A percentile compares a stretch with the other conserved stretches of the same genome.
Conservation (phyloP, 2,113 vertebrate genomes). For the Alligator sinensis region DNA sequence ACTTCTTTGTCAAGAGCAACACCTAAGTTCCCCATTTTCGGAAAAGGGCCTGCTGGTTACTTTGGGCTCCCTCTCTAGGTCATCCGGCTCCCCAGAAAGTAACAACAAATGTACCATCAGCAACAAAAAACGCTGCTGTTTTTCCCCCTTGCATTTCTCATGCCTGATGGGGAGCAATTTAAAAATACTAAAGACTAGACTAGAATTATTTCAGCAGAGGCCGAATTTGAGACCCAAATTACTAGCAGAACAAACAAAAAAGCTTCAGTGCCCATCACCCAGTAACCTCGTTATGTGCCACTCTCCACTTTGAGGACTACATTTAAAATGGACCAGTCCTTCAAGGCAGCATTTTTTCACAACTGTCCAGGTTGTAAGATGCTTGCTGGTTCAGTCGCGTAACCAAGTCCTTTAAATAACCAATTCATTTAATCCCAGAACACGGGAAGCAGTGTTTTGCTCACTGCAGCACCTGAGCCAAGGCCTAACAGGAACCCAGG, state of each 20-base stretch:
- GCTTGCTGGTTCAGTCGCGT: background rate
- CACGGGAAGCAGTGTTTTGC: rapidly evolving
- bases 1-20: no score
- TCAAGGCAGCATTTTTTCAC: rapidly evolving
- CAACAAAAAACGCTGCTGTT: rapidly evolving
- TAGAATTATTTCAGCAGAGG: background rate
- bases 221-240: background rate
- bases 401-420: background rate
- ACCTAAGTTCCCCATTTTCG: background rate
- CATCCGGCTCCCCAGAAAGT: constrained; percentile 33
- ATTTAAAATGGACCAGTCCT: background rate
- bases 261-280: rapidly evolving
- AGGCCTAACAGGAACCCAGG: background rate
- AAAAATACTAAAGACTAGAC: rapidly evolving
- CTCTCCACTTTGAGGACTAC: rapidly evolving
- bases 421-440: rapidly evolving
- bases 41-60: background rate
- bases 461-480: background rate
- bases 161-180: rapidly evolving
- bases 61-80: constrained; percentile 65
- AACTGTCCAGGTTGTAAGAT: rapidly evolving
- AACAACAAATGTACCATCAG: rapidly evolving
- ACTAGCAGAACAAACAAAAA: rapidly evolving
- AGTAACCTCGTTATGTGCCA: rapidly evolving
- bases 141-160: rapidly evolving